A percentile compares a stretch with the other conserved stretches of the same genome.
phyloP scores from a whole-genome alignment of 2,888 invertebrate genomes.

The Ephialtes manifestator region DNA sequence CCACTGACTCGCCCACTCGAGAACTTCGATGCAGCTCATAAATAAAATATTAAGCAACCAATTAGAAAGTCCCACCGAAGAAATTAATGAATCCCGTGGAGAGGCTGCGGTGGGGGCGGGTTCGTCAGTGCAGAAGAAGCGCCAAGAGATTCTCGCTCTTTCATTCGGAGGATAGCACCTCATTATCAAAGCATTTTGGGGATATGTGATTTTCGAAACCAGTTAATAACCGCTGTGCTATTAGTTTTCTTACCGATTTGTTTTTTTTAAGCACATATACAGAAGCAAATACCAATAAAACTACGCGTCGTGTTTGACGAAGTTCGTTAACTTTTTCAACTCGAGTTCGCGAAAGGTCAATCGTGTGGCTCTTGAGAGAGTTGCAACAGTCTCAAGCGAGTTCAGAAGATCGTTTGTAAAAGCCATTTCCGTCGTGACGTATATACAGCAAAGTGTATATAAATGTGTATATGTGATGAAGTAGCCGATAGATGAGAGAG shows the following conservation, averaged over 20 bases:
- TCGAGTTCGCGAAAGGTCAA: slow-evolving; percentile 48
- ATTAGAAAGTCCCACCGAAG: slow-evolving; percentile 78
- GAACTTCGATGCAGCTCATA: slow-evolving; percentile 75
- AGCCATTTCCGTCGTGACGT: slow-evolving; percentile 45
- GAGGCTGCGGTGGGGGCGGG: slow-evolving; percentile 1
- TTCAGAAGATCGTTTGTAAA: slow-evolving; percentile 40
- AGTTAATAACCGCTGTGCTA: slow-evolving; percentile 41
- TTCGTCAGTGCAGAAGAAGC: background rate
- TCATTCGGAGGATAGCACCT: slow-evolving; percentile 56
- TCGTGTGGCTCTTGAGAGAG: slow-evolving; percentile 35
- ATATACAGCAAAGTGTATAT: slow-evolving; percentile 16
- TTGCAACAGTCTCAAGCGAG: slow-evolving; percentile 10
- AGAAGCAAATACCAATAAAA: slow-evolving; percentile 1
- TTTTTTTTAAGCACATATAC: background rate
- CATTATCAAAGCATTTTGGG: slow-evolving; percentile 75
- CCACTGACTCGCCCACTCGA: slow-evolving; percentile 50
- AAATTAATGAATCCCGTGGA: slow-evolving; percentile 77
- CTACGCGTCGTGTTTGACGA: slow-evolving; percentile 27
- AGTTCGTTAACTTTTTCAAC: slow-evolving; percentile 51
- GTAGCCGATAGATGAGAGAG: background rate
- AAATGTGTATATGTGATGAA: background rate
- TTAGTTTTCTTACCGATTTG: slow-evolving; percentile 9
- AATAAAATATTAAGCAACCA: slow-evolving; percentile 81
- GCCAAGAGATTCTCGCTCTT: slow-evolving; percentile 55
- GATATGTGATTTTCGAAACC: slow-evolving; percentile 26